These are phyloP conservation scores for Ophion obscuratus DNA, from an alignment of 2,888 invertebrate species.

Conservation along the genomic window DNA sequence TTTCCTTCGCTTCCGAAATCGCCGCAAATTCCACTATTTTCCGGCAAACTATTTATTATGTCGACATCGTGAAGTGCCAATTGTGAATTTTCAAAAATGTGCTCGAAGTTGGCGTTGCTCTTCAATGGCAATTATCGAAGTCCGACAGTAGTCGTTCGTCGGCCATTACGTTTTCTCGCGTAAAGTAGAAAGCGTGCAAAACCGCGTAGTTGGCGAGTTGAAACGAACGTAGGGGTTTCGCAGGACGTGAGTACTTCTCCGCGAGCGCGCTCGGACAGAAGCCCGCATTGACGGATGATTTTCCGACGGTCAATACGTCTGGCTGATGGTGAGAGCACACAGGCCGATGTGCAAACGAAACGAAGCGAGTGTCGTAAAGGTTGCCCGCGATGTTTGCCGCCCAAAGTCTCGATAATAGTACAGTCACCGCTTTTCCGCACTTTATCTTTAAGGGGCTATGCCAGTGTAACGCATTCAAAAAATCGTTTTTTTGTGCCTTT, in stretches of 20 bases:
- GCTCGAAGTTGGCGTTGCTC: neutral
- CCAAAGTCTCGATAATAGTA: conserved; percentile 68
- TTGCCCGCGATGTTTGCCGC: conserved; percentile 44
- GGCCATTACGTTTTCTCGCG: conserved; percentile 1
- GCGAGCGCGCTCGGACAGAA: conserved; percentile 79
- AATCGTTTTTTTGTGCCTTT: no score
- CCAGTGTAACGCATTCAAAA: no score
- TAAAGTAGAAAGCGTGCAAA: conserved; percentile 3
- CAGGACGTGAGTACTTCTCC: conserved; percentile 76
- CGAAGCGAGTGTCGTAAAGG: conserved; percentile 72
- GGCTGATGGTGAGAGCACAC: conserved; percentile 50
- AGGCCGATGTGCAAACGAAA: conserved; percentile 66
- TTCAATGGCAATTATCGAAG: neutral
- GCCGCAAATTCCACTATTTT: neutral
- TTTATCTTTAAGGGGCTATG: neutral
- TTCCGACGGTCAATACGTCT: conserved; percentile 77
- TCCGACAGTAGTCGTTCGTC: neutral
- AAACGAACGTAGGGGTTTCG: conserved; percentile 48
- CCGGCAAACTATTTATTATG: neutral
- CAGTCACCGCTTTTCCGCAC: conserved; percentile 47
- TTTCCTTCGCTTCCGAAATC: neutral
- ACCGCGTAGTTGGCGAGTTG: conserved; percentile 32
- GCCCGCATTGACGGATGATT: conserved; percentile 77
- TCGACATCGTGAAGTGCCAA: neutral
- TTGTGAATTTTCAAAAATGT: neutral